Evolutionary conservation across 2,113 vertebrate genomes (phyloP), one percentile per base, ranked within the genome.

Genomic region (Montifringilla adamsi): DNA sequence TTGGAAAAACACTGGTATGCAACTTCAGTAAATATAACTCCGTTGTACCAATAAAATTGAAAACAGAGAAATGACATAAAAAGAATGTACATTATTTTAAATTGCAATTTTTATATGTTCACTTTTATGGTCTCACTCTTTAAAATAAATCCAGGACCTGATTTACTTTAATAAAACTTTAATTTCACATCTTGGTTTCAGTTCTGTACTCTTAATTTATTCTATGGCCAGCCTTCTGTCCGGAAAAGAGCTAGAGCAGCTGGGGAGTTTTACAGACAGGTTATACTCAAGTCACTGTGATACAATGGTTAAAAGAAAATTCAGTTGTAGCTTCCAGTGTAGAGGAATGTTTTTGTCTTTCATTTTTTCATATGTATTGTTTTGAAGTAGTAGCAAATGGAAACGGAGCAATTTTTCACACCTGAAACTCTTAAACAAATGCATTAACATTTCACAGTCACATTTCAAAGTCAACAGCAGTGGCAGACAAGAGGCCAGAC

Each of bases 141-240:
- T 97, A 95, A 96, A 97, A 94, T 90, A 95, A 97, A 96, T 93
- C 91, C 90, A 84, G 66, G 84, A 76, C 81, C 75, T 94, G 90
- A 95, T 96, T 96, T 93, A 93, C 91, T 97, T 97, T 97, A 84
- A 97, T 97, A 93, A 97, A 97, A 97, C 39, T 94, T 97, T 94
- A 92, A 95, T 96, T 97, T 97, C 92, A 94, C 93, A 70, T 96
- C 90, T 96, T 95, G 94, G 84, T 95, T 97, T 97, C 85, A 94
- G 78, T 95, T 91, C 68, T 96, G 56, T 85, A 90, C 89, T 96
- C 74, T 92, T 95, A 95, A 97, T 97, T 97, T 94, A 86, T 74
- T 90, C 91, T 93, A 39, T 67, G 83, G 79, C 83, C 92, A 93
- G 43, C 66, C 56, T 95, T 93, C 68, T 5, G 7, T 90, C 82